A percentile compares a stretch with the other conserved stretches of the same genome.
Conservation (phyloP, 2,113 vertebrate genomes). For the Rhombomys opimus region DNA sequence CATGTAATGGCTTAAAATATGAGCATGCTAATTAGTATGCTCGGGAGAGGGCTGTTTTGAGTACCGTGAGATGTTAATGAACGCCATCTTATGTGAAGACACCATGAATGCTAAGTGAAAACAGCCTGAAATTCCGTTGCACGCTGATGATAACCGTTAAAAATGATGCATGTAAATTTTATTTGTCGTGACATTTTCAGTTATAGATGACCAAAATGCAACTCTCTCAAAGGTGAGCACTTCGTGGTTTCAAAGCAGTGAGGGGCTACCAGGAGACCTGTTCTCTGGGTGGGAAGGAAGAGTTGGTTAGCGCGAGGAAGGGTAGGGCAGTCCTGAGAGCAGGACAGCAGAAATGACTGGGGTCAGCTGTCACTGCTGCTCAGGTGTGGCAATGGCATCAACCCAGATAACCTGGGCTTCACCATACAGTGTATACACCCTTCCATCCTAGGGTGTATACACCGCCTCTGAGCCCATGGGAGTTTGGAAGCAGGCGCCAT, state of each 20-base stretch:
- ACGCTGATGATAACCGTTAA: constrained; percentile 1
- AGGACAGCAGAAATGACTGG: not conserved
- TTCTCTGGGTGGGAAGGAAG: not conserved
- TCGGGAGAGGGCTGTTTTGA: constrained; percentile 57
- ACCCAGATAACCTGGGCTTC: not conserved
- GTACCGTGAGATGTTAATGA: constrained; percentile 62
- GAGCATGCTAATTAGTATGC: constrained; percentile 17
- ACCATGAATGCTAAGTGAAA: constrained; percentile 52
- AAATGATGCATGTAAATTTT: constrained; percentile 34
- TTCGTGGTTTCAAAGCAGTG: not conserved
- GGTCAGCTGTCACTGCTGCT: not conserved
- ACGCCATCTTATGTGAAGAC: constrained; percentile 48
- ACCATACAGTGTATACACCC: no score
- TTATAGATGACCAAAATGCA: constrained; percentile 51
- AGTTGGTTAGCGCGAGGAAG: not conserved
- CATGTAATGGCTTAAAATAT: constrained; percentile 15
- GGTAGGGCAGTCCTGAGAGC: not conserved
- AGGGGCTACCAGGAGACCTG: not conserved
- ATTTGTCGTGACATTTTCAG: constrained; percentile 48
- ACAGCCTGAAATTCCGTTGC: constrained; percentile 15
- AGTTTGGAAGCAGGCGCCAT: not conserved
- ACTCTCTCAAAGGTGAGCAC: not conserved
- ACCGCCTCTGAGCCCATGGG: not conserved
- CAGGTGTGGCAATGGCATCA: not conserved
- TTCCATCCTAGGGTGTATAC: not conserved